Evolutionary conservation across 2,797 vertebrate species (phyloP), one percentile per base, ranked within the genome.

Genomic region (Urophycis tenuis): DNA sequence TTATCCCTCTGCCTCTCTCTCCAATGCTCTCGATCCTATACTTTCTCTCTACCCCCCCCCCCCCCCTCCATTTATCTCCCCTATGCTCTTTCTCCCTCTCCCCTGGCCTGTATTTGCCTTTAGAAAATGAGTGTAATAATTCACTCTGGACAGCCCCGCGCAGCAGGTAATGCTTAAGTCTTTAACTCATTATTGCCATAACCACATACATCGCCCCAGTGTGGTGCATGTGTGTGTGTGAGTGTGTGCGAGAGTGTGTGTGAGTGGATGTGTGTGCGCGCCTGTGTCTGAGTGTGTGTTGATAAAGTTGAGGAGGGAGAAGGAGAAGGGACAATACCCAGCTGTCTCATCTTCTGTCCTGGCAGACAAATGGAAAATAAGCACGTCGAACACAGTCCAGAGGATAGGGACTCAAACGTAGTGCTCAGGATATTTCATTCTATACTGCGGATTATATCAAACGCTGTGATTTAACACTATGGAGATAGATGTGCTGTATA

Each of bases 81-180:
- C 77, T 72, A 69, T 72, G 69, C 79, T 82, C 73, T 80, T 31
- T 79, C 67, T 3, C 76, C 64, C 76, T 35, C 76, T 53, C 80
- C 80, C 83, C 87, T 89, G 88, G 85, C 88, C 84, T 87, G 80
- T 85, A 90, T 91, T 87, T 88, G 85, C 86, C 83, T 82, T 35
- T 39, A 79, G 86, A 91, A 90, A 92, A 91, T 86, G 78, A 87
- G 85, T 80, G 85, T 88, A 90, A 91, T 91, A 91, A 87, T 85
- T 91, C 89, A 90, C 87, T 86, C 86, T 88, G n/a, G 80, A 89
- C 89, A 90, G 84, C 76, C 76, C 78, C 33, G 64, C 60, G 84
- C 87, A 90, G 89, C 84, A 88, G 84, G 86, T 81, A 85, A 81
- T 81, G 86, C 76, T 90, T 88, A 89, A 84, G 82, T 88, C 86